Evolutionary conservation across 2,113 vertebrate species (phyloP).

Genomic region (Bos indicus): DNA sequence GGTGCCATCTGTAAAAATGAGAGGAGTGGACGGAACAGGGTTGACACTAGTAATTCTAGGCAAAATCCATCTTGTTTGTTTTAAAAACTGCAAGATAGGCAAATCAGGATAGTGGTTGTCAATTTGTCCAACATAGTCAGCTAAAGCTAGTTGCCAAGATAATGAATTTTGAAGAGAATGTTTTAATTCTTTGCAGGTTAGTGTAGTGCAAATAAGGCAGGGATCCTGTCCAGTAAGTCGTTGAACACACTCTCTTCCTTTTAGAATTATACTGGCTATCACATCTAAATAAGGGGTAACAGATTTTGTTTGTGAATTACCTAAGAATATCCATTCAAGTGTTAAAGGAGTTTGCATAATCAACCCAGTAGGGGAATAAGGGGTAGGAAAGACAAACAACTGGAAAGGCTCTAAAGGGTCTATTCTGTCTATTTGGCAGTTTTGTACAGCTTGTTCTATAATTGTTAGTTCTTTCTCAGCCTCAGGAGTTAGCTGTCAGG

Average conservation of each 20-base stretch:
- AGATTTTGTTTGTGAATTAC: not conserved
- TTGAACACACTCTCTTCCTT: not conserved
- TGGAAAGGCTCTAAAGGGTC: not conserved
- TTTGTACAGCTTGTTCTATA: not conserved
- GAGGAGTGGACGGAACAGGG: not conserved
- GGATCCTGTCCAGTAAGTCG: not conserved
- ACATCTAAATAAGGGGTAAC: not conserved
- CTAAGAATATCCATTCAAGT: not conserved
- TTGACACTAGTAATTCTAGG: not conserved
- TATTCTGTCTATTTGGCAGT: not conserved
- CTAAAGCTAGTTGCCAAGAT: not conserved
- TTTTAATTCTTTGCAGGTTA: not conserved
- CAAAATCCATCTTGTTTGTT: not conserved
- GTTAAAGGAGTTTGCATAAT: not conserved
- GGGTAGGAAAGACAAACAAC: not conserved
- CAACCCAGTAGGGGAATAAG: not conserved
- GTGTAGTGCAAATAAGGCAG: not conserved
- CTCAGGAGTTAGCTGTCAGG: not conserved
- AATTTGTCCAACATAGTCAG: not conserved
- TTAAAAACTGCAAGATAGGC: not conserved
- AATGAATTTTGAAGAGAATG: not conserved
- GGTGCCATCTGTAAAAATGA: not conserved
- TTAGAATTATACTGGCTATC: not conserved
- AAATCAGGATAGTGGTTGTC: not conserved
- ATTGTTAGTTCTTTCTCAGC: not conserved